Conservation (phyloP, 2,113 vertebrate genomes). For the Azemiops feae region DNA sequence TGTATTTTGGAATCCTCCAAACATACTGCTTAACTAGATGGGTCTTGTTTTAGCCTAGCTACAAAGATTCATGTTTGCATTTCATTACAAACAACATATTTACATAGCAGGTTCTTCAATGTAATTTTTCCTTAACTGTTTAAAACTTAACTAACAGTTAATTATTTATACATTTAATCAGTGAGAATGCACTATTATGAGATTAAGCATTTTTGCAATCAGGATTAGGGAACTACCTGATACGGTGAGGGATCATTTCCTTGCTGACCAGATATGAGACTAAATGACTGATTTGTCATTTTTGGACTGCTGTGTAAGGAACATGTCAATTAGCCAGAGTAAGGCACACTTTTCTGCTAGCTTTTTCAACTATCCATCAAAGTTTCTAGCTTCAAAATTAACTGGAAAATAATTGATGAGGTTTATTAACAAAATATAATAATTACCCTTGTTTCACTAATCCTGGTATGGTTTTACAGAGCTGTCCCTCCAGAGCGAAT, state of each 20-base stretch:
- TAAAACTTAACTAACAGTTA: neutral
- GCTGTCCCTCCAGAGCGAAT: conserved; percentile 79
- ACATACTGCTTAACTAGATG: neutral
- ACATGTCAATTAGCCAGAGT: neutral
- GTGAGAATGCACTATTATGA: neutral
- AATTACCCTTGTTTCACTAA: neutral
- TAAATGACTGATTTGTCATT: neutral
- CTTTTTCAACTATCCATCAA: neutral
- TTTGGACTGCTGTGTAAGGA: neutral
- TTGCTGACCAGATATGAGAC: neutral
- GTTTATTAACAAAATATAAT: neutral
- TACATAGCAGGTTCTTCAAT: neutral
- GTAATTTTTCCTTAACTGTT: neutral
- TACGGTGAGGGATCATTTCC: neutral
- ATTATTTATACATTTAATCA: neutral
- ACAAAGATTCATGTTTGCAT: neutral
- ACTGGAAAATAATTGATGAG: neutral
- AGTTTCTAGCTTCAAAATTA: neutral
- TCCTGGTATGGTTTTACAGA: conserved; percentile 67
- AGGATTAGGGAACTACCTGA: neutral
- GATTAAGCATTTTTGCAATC: neutral
- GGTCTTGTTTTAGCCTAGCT: neutral
- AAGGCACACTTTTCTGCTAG: neutral
- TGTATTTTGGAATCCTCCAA: neutral
- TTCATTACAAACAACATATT: neutral